Percentiles rank a stretch among this genome's conserved stretches.
These are phyloP conservation scores for Daktulosphaira vitifoliae DNA, from an alignment of 1,140 invertebrate species.

Conservation along the genomic window DNA sequence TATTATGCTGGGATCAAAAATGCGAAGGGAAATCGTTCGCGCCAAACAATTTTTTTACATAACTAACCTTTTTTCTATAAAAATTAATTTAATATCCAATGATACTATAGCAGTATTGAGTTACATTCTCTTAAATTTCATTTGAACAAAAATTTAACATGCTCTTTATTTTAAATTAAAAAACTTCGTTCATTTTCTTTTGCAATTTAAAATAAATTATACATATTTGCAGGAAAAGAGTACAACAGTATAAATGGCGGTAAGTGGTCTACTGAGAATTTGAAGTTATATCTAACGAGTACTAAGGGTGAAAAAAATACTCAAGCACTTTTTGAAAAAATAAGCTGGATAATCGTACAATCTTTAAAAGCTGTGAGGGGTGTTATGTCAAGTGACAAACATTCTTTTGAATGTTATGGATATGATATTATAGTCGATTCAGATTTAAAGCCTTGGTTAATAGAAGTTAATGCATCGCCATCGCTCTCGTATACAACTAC, in stretches of 20 bases:
- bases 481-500: not conserved
- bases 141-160: too few species aligned
- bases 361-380: slow-evolving; percentile 67
- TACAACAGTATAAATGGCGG: slow-evolving; percentile 91
- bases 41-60: too few species aligned
- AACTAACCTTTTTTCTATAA: too few species aligned
- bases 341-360: slow-evolving; percentile 83
- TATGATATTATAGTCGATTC: slow-evolving; percentile 84
- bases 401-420: slow-evolving; percentile 78
- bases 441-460: slow-evolving; percentile 73
- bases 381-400: slow-evolving; percentile 63
- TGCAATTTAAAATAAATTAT: too few species aligned
- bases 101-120: too few species aligned
- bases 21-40: too few species aligned
- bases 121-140: too few species aligned
- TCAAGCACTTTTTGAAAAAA: slow-evolving; percentile 70
- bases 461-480: slow-evolving; percentile 51
- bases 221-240: slow-evolving; percentile 71
- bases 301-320: slow-evolving; percentile 79
- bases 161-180: too few species aligned
- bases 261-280: slow-evolving; percentile 85
- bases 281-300: slow-evolving; percentile 81
- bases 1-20: too few species aligned
- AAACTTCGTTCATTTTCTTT: too few species aligned
- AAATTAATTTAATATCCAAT: too few species aligned